Conservation (phyloP, 30 jellyfish, hydroid and myxozoan species). For the Turritopsis rubra region DNA sequence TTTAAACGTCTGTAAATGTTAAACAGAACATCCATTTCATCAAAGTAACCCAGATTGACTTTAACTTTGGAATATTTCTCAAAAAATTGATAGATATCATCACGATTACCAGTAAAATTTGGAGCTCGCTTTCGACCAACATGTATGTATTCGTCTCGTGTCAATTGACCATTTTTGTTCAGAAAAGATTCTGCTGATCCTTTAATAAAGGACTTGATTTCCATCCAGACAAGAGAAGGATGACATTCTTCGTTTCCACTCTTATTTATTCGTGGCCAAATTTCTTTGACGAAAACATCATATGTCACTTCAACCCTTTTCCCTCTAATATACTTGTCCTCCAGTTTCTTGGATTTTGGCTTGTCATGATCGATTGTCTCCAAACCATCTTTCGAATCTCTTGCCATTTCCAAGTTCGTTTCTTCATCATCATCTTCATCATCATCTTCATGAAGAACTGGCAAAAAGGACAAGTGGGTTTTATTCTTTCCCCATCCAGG, state of each 20-base stretch:
- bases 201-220: slow-evolving; percentile 76
- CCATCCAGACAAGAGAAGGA: slow-evolving; percentile 89
- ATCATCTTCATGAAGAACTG: slow-evolving; percentile 43
- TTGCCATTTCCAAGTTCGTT: slow-evolving; percentile 9
- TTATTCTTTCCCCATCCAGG: slow-evolving; percentile 86
- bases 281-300: slow-evolving; percentile 42
- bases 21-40: slow-evolving; percentile 52
- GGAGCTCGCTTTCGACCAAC: slow-evolving; percentile 43
- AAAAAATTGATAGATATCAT: slow-evolving; percentile 48
- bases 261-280: slow-evolving; percentile 62
- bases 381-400: slow-evolving; percentile 18
- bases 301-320: slow-evolving; percentile 54
- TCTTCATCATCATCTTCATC: slow-evolving; percentile 43
- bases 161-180: slow-evolving; percentile 36
- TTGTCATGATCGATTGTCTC: not conserved
- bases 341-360: not conserved
- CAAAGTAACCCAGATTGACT: slow-evolving; percentile 31
- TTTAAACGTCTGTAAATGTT: slow-evolving; percentile 53
- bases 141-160: slow-evolving; percentile 44
- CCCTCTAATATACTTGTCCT: not conserved
- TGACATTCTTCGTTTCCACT: slow-evolving; percentile 30
- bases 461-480: slow-evolving; percentile 45
- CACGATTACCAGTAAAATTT: slow-evolving; percentile 59
- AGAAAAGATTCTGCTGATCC: slow-evolving; percentile 56
- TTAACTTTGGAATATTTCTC: slow-evolving; percentile 40